phyloP scores from a whole-genome alignment of 2,888 invertebrate genomes.

The Anoplius nigerrimus region DNA sequence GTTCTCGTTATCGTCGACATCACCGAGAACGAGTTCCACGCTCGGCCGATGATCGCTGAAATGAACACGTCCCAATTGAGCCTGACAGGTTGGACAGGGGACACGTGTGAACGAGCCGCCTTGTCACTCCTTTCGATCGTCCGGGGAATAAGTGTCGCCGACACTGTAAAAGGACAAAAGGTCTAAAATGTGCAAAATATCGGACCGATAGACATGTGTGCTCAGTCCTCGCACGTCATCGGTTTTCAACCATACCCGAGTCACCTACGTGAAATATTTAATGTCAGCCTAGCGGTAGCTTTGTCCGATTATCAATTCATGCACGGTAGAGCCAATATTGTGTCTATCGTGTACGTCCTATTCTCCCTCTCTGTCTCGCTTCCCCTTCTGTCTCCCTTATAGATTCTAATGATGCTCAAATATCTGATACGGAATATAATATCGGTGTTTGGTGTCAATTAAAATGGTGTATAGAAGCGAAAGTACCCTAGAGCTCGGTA shows the following conservation, averaged over 20 bases:
- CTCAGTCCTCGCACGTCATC: background rate
- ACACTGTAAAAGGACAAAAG: background rate
- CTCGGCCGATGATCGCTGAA: constrained; percentile 14
- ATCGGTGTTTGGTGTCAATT: too few relatives aligned
- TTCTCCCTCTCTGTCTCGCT: too few relatives aligned
- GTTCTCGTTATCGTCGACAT: background rate
- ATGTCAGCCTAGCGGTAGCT: background rate
- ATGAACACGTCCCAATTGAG: background rate
- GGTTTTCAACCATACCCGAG: background rate
- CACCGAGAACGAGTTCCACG: background rate
- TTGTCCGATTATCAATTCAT: background rate
- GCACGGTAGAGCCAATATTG: background rate
- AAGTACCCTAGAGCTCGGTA: too few relatives aligned
- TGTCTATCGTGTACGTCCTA: too few relatives aligned
- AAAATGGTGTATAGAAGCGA: too few relatives aligned
- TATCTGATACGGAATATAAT: too few relatives aligned
- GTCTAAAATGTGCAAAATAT: background rate
- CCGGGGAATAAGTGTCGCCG: background rate
- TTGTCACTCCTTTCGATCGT: too few relatives aligned
- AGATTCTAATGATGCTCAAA: too few relatives aligned
- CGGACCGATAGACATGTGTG: background rate
- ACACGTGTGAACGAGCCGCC: too few relatives aligned
- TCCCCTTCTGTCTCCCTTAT: too few relatives aligned
- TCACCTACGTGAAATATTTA: constrained; percentile 5
- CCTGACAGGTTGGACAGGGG: too few relatives aligned